Base-by-base conservation (phyloP, 1,140 invertebrate genomes). In the Caenorhabditis remanei region DNA sequence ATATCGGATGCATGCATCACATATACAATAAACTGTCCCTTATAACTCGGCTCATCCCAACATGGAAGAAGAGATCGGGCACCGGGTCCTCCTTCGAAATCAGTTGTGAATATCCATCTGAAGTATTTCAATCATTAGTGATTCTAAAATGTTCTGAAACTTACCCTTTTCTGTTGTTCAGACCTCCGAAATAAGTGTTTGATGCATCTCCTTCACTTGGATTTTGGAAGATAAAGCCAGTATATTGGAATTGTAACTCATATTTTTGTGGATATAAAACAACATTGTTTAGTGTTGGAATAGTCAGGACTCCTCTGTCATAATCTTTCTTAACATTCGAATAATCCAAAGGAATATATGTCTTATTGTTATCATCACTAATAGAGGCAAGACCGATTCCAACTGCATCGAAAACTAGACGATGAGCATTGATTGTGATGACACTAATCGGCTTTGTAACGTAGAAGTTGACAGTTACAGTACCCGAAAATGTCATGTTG, bases 21-120 rank as follows among this genome's bases (percentile, higher is more conserved):
- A 14, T n/a, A 7, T 53, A 89, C 67, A 5, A 4, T 14, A 55
- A 88, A 89, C 24, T 19, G 32, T 56, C 88, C 88, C 82, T 89
- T 89, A 63, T 89, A 89, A 24, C 61, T 88, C 0, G 88, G 88
- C 43, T 89, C 88, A 65, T 89, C 88, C 41, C 86, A 88, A 63
- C 88, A 88, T 32, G 88, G 88, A 24, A 88, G 82, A 24, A 89
- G 65, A 40, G 88, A 89, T 16, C 88, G 75, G n/a, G 83, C 58
- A 0, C 71, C 63, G n/a, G 88, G 50, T 13, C 87, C 88, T 53
- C 83, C 67, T 40, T 71, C 61, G 43, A 89, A 89, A 24, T 84
- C 75, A 11, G 88, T 89, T 16, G 56, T 71, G 13, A 89, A 83
- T n/a, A 89, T 85, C 53, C 56, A 85, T 43, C 87, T 85, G 41